Evolutionary conservation across 37 sponge, comb jelly and placozoan species (phyloP).

Genomic region (Beroe ovata): DNA sequence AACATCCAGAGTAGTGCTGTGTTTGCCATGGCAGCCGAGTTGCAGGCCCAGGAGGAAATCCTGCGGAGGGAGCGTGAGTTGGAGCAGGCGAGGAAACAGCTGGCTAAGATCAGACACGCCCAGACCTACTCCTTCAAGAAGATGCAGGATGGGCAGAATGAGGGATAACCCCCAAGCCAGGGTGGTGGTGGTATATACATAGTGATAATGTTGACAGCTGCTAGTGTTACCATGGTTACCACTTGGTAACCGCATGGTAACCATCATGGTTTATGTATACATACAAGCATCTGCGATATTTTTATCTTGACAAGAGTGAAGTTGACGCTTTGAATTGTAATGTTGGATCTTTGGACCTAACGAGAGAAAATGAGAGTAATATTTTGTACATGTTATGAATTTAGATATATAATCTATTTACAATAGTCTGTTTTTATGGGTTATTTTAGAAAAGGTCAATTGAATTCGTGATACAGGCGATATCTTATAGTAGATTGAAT

Average conservation of each 20-base stretch:
- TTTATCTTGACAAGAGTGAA: background rate
- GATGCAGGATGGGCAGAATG: background rate
- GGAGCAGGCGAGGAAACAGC: conserved; percentile 78
- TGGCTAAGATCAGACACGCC: conserved; percentile 73
- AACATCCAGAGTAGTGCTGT: conserved; percentile 37
- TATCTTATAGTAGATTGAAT: no score
- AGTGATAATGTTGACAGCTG: background rate
- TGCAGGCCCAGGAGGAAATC: conserved; percentile 84
- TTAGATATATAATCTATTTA: conserved; percentile 49
- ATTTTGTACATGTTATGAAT: conserved; percentile 59
- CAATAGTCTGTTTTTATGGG: conserved; percentile 64
- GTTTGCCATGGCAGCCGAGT: conserved; percentile 73
- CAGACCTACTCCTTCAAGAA: conserved; percentile 63
- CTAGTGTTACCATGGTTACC: no score
- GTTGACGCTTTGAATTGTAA: no score
- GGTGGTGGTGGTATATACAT: background rate
- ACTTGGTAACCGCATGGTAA: no score
- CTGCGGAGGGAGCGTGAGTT: conserved; percentile 83
- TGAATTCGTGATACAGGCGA: no score
- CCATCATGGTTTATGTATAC: no score
- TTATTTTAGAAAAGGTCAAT: conserved; percentile 52
- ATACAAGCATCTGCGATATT: background rate
- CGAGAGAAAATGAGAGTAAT: background rate
- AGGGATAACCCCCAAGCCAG: background rate
- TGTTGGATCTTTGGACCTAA: no score